Evolutionary conservation across 2,113 vertebrate genomes (phyloP).

Genomic region (Octodon degus): DNA sequence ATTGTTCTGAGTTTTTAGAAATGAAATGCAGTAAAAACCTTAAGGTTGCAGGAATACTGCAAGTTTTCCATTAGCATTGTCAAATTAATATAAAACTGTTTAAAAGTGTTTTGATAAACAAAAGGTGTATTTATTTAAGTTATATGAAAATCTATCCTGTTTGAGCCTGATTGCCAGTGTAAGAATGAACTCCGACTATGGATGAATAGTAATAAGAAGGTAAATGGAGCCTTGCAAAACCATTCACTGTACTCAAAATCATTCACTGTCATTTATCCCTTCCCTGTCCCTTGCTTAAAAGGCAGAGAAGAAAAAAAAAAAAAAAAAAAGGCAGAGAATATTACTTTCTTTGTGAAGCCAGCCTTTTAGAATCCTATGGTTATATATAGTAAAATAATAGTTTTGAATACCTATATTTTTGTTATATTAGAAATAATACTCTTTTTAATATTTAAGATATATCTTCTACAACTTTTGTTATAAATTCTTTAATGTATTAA

Average conservation of each 20-base stretch:
- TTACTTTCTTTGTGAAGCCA: conserved; percentile 16
- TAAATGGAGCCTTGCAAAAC: background rate
- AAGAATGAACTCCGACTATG: background rate
- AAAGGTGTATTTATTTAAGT: background rate
- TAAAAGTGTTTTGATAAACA: conserved; percentile 28
- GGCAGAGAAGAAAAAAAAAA: too few relatives aligned
- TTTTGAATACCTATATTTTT: background rate
- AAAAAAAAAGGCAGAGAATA: background rate
- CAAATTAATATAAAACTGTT: background rate
- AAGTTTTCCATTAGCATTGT: background rate
- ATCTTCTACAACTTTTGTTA: conserved; percentile 49
- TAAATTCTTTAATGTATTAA: too few relatives aligned
- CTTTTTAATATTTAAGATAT: background rate
- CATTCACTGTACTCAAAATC: background rate
- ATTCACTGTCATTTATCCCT: background rate
- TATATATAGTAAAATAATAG: background rate
- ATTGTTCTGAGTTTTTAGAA: conserved; percentile 38
- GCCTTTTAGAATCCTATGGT: background rate
- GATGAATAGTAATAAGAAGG: background rate
- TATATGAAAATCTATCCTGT: background rate
- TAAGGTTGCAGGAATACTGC: background rate
- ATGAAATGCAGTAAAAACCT: conserved; percentile 36
- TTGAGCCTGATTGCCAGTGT: background rate
- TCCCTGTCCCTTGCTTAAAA: background rate
- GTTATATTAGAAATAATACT: conserved; percentile 3